Evolutionary conservation across 2,113 vertebrate genomes (phyloP).

Genomic region (Bubo scandiacus): DNA sequence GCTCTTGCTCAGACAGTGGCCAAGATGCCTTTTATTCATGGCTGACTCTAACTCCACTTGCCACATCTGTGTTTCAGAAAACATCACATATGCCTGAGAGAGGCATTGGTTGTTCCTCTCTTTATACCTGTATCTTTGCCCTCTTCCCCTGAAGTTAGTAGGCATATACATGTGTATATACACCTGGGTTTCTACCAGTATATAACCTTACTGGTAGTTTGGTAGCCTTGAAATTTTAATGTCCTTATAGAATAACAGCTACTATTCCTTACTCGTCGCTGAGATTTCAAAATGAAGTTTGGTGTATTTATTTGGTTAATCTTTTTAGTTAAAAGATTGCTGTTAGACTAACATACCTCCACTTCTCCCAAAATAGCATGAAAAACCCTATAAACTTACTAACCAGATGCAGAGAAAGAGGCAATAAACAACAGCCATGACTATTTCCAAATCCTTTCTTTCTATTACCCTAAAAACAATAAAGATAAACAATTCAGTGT

Average conservation of each 20-base stretch:
- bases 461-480: background rate
- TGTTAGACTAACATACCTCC: background rate
- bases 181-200: background rate
- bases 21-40: background rate
- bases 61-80: background rate
- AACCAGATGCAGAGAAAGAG: background rate
- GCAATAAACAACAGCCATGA: background rate
- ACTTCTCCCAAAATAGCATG: background rate
- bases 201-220: background rate
- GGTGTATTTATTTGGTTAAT: background rate
- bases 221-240: background rate
- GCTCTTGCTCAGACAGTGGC: background rate
- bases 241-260: background rate
- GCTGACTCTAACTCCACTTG: background rate
- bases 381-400: background rate
- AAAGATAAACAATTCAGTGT: background rate
- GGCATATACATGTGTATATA: background rate
- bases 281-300: background rate
- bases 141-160: fast-evolving
- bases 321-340: background rate
- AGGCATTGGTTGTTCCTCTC: background rate
- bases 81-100: background rate
- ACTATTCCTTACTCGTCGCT: background rate
- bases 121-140: background rate
- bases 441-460: background rate